Percentiles rank a stretch among this genome's conserved stretches.
Conservation (phyloP, 2,888 invertebrate species). For the Dolichomitus sp. region DNA sequence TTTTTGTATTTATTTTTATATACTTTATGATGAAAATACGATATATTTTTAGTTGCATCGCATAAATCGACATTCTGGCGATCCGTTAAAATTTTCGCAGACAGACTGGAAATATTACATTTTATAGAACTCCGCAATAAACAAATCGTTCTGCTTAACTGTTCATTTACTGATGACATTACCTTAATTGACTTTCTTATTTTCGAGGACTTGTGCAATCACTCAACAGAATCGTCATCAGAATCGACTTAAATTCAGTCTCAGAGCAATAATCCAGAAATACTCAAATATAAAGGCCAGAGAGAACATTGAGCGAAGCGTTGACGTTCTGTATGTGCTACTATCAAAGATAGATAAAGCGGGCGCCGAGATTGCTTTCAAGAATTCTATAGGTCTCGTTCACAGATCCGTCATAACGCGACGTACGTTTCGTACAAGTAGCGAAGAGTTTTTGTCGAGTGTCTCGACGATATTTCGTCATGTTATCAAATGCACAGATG, state of each 20-base stretch:
- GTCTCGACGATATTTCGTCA: neutral
- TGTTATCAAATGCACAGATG: neutral
- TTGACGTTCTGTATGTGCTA: neutral
- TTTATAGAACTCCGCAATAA: too few species aligned
- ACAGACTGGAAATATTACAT: too few species aligned
- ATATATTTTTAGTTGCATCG: too few species aligned
- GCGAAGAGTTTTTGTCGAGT: slow-evolving; percentile 26
- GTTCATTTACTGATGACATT: too few species aligned
- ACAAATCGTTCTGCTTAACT: too few species aligned
- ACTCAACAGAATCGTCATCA: neutral
- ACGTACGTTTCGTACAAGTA: neutral
- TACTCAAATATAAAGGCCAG: neutral
- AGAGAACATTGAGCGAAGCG: neutral
- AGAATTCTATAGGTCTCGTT: slow-evolving; percentile 4
- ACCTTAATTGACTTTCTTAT: too few species aligned
- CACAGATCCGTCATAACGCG: slow-evolving; percentile 2
- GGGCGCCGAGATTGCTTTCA: slow-evolving; percentile 16
- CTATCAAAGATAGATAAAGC: neutral
- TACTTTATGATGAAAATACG: too few species aligned
- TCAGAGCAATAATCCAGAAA: neutral
- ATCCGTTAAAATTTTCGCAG: too few species aligned
- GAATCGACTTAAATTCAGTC: too few species aligned
- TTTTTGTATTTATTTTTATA: too few species aligned
- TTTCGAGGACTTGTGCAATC: neutral
- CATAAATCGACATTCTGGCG: too few species aligned